Evolutionary conservation across 1,140 invertebrate genomes (phyloP).

Genomic region (Onthophagus taurus): DNA sequence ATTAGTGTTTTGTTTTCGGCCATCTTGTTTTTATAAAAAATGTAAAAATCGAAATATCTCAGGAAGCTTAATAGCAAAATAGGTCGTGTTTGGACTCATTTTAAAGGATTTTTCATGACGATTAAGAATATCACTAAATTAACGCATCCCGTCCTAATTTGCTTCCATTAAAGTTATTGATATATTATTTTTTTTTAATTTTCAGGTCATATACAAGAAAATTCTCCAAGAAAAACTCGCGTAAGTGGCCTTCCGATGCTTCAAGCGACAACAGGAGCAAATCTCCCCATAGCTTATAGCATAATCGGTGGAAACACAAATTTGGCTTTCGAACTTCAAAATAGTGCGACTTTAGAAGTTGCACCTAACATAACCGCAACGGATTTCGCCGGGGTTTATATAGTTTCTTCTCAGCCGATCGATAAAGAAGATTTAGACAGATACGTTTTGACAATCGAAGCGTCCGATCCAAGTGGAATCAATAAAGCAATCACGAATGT

Average conservation of each 20-base stretch:
- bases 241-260: slow-evolving; percentile 59
- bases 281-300: slow-evolving; percentile 60
- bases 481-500: slow-evolving; percentile 66
- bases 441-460: slow-evolving; percentile 65
- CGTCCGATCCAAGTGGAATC: slow-evolving; percentile 59
- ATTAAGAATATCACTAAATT: no score
- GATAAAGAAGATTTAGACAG: slow-evolving; percentile 60
- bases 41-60: no score
- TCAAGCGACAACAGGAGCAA: slow-evolving; percentile 45
- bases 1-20: no score
- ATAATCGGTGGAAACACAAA: slow-evolving; percentile 65
- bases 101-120: no score
- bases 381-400: slow-evolving; percentile 50
- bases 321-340: slow-evolving; percentile 58
- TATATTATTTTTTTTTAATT: no score
- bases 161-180: no score
- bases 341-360: slow-evolving; percentile 43
- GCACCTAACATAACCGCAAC: slow-evolving; percentile 49
- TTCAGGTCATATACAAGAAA: slow-evolving; percentile 60
- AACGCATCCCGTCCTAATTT: no score
- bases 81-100: no score
- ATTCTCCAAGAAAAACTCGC: slow-evolving; percentile 55
- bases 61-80: no score
- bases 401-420: slow-evolving; percentile 61
- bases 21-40: no score